Evolutionary conservation across 2,113 vertebrate species (phyloP), one percentile per base, ranked within the genome.

Genomic region (Pycnonotus jocosus): DNA sequence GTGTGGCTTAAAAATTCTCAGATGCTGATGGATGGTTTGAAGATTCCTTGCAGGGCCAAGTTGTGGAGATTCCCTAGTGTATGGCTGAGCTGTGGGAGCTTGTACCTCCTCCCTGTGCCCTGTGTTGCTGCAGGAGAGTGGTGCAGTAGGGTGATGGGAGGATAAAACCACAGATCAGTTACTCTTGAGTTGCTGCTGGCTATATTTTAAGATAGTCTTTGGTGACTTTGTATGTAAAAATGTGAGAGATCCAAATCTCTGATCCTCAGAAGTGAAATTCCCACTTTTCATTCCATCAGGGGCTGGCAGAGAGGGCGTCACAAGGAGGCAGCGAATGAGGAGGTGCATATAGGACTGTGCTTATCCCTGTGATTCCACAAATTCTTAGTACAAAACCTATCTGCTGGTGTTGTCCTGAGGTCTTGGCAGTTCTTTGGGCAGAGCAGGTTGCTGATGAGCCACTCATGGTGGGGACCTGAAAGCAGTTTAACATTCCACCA

Each of bases 51-150:
- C 17, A 60, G 21, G 15, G 19, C 11, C 12, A 20, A 17, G 50
- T 7, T 38, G 35, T 40, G 35, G 45, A 53, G 20, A 13, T 80
- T 70, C 27, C 38, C 23, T 69, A 3, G 3, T 11, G 11, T 20
- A 10, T 3, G 15, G 40, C 51, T 77, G 57, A 50, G 16, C 51
- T 50, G 17, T 50, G 45, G 7, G 27, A 62, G 16, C 31, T 56
- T 7, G 33, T 21, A 23, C 11, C 7, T 61, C 22, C 1, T 42
- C 8, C 31, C 15, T 40, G 11, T 2, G 4, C 20, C 1, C 2
- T 21, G 7, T n/a, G 31, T 60, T 7, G 21, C 51, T 30, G 57
- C 15, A 0, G 0, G 14, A 48, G 57, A 60, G 18, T 3, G 2
- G 23, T 45, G 7, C 17, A 3, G 18, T 22, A n/a, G 28, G 11